Conservation (phyloP, 2,888 invertebrate species). For the Morpho deidamia region DNA sequence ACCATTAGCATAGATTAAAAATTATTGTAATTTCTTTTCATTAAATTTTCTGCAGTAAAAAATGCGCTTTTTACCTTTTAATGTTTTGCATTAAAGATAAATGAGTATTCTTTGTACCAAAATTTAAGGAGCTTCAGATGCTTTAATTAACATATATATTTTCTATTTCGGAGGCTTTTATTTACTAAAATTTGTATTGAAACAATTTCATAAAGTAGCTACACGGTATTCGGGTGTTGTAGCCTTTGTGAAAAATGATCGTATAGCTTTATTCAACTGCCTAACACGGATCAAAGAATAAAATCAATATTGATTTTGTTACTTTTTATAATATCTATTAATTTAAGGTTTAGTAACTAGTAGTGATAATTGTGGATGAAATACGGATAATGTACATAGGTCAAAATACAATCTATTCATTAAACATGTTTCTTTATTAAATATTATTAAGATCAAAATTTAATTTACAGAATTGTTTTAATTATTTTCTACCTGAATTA, state of each 20-base stretch:
- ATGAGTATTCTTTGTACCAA: not conserved
- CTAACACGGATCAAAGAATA: conserved; percentile 1
- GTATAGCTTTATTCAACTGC: not conserved
- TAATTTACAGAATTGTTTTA: no score
- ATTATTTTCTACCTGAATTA: no score
- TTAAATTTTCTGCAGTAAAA: no score
- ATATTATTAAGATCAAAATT: not conserved
- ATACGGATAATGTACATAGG: conserved; percentile 27
- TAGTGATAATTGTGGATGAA: conserved; percentile 16
- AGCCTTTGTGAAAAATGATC: not conserved
- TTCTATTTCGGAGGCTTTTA: conserved; percentile 9
- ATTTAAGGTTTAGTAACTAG: conserved; percentile 13
- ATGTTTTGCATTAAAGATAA: not conserved
- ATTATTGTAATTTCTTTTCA: no score
- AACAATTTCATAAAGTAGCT: not conserved
- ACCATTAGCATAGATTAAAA: no score
- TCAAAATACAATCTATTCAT: conserved; percentile 38
- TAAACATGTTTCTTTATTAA: conserved; percentile 20
- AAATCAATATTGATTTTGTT: conserved; percentile 17
- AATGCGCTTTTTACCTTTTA: not conserved
- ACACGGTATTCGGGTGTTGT: not conserved
- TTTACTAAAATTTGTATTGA: conserved; percentile 1
- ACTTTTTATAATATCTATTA: conserved; percentile 18
- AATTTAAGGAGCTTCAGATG: not conserved
- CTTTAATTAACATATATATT: not conserved